Evolutionary conservation across 2,113 vertebrate species (phyloP), one percentile per base, ranked within the genome.

Genomic region (Pleuronectes platessa): DNA sequence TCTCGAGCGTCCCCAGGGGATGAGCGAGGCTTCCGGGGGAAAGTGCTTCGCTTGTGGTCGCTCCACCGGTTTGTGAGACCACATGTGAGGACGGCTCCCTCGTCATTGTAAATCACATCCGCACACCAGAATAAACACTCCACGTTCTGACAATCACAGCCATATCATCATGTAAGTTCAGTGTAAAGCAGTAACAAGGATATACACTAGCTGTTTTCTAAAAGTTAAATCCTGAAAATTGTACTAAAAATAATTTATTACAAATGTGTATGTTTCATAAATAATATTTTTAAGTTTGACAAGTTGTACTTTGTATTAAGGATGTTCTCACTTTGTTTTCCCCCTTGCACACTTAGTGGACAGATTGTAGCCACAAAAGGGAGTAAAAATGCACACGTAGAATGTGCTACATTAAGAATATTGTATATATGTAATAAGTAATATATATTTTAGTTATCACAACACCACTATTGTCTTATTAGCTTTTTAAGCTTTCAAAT

Each of bases 401-500:
- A 78, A 63, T 70, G 86, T 91, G 84, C 75, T 84, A 69, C 73
- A 68, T 81, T 86, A 81, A 85, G 74, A 87, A 82, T 79, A 83
- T 90, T 86, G 76, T 94, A 92, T 94, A 94, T 94, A 93, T 88
- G 88, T 93, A 89, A 91, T 86, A 90, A 92, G 86, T 94, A 92
- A 93, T 90, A 94, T 94, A 93, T 92, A 93, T 94, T 94, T 94
- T 93, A 94, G 92, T 62, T 82, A 81, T 90, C 83, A 88, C 89
- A 86, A 82, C 90, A 93, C 93, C 94, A 94, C 93, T 93, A 92
- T 93, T 93, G 93, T 94, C 93, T 92, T 92, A 93, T 88, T 88
- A 81, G 84, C 71, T 63, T 91, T 93, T 89, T 92, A 90, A 89
- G 78, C 77, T 81, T 87, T 90, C 35, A 88, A 91, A 90, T 91